A percentile compares a stretch with the other conserved stretches of the same genome.
phyloP scores from a whole-genome alignment of 2,113 vertebrate genomes.

The Leucoraja erinaceus region DNA sequence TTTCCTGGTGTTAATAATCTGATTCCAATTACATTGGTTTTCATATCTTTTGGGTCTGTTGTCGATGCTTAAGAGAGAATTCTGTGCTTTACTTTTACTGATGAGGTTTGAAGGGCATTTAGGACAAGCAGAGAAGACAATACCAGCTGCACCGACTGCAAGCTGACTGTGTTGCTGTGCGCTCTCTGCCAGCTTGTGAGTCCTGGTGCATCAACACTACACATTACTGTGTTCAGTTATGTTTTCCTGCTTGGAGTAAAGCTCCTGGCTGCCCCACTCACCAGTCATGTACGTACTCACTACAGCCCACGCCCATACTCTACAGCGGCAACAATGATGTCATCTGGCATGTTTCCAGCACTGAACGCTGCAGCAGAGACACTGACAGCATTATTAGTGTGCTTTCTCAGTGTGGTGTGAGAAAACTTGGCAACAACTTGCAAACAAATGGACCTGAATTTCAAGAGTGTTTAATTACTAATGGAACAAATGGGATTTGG shows the following conservation, averaged over 20 bases:
- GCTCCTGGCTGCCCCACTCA: not conserved
- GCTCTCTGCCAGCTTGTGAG: not conserved
- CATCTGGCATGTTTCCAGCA: not conserved
- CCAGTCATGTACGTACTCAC: not conserved
- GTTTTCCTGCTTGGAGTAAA: slow-evolving; percentile 2
- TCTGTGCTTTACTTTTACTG: not conserved
- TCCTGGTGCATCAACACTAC: not conserved
- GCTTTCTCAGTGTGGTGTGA: not conserved
- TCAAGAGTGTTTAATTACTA: no score
- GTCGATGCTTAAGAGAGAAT: not conserved
- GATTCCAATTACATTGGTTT: not conserved
- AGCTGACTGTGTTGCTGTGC: not conserved
- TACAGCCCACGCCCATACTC: not conserved
- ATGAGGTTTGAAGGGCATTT: not conserved
- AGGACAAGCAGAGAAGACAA: not conserved
- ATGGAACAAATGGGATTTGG: not conserved
- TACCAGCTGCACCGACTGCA: not conserved
- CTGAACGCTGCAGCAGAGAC: not conserved
- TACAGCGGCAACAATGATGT: slow-evolving; percentile 15
- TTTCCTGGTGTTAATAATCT: not conserved
- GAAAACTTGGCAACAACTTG: not conserved
- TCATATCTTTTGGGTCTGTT: not conserved
- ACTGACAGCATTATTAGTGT: not conserved
- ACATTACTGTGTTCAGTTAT: not conserved
- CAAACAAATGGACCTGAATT: not conserved